Evolutionary conservation across 2,797 vertebrate genomes (phyloP), one percentile per base, ranked within the genome.

Genomic region (Spinus olivaceus): DNA sequence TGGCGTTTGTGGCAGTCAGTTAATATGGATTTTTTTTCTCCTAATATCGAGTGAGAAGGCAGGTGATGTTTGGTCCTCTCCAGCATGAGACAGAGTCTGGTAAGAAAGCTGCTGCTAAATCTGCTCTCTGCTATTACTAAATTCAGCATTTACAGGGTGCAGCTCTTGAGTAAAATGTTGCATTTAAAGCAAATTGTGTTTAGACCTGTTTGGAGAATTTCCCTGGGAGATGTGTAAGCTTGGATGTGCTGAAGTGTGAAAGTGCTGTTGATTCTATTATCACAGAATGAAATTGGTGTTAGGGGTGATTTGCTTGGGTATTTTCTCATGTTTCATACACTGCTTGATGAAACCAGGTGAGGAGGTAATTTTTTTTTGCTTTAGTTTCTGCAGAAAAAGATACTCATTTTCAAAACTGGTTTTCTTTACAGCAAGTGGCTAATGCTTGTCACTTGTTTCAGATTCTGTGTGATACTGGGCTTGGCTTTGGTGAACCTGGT

Each of bases 291-390:
- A 76, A 44, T 10, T 4, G 4, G 3, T 37, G 10, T 5, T 41
- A 22, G 42, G 39, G 35, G 16, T 70, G 39, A n/a, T 71, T 78
- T 71, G 8, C 39, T 51, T 65, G 51, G 39, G 18, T 47, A n/a
- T 64, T 81, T 81, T 53, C 66, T 8, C 28, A 0, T 35, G 15
- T 50, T 79, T 85, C 2, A 4, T 44, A 14, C 2, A 0, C 14
- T 59, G 22, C 10, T 16, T 70, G 56, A 67, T 35, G 49, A 74
- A 64, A 53, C 22, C 15, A 57, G 61, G 17, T 57, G 49, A 74
- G 22, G 20, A 28, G 28, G 12, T 61, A 8, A 1, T 1, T 71
- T 64, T 56, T 35, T n/a, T 19, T 23, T 10, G 9, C 7, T 41
- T 39, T 35, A 8, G 9, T 42, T 92, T 71, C 33, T 30, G 8